Base-by-base conservation (phyloP, 2,113 vertebrate species). In the Gambusia affinis region DNA sequence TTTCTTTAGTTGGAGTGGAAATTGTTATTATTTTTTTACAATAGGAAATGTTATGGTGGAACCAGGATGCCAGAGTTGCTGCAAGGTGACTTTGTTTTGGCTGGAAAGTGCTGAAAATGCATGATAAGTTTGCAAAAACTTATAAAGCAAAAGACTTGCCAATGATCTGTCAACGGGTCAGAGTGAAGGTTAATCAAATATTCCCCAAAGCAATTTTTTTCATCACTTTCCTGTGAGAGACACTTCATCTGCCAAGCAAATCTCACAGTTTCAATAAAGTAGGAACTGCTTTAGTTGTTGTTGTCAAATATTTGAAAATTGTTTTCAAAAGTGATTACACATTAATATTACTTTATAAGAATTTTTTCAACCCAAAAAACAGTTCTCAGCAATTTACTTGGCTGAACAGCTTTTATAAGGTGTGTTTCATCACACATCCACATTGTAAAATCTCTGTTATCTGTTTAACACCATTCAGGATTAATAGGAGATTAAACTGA, bases 111-210 rank as follows among this genome's bases (percentile, higher is more conserved):
- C 22, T 24, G 51, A 57, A 57, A 57, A 57, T 57, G 24, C 22
- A 24, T n/a, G 8, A 57, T 24, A 57, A 57, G 51, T 57, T 24
- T 24, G 51, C 24, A 57, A 57, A 24, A 57, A 24, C 19, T 8
- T 63, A 22, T 35, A 35, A 22, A 17, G 35, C 30, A 11, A 24
- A 65, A 39, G 24, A 65, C 64, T 65, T 37, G 64, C 33, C 64
- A 65, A 24, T 65, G n/a, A 37, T 65, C 35, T 66, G 35, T 42
- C 33, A 39, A 12, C 14, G 3, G 24, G 33, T 66, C 33, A 66
- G 39, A 66, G 24, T 64, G 62, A 64, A 64, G 14, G 15, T 57
- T 57, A 57, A 57, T 57, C 51, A 57, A 57, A 57, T 57, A 57
- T 57, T 10, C 51, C 8, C 17, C 24, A 57, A 57, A 19, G 47